Evolutionary conservation across 2,797 vertebrate genomes (phyloP), one percentile per base, ranked within the genome.

Genomic region (Cyprinodon diabolis): DNA sequence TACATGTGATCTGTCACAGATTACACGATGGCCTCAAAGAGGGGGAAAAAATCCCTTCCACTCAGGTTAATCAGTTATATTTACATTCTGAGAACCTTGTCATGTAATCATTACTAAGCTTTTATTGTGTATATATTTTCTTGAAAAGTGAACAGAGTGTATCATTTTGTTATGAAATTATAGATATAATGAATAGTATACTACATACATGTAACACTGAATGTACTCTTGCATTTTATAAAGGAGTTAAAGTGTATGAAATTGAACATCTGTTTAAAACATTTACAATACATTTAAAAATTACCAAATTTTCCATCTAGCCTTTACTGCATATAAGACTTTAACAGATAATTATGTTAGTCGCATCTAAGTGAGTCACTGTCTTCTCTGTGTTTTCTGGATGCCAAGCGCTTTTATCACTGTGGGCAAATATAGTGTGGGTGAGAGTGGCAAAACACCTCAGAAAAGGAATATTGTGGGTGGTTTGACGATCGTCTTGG

Each of bases 291-390:
- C 25, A 6, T 47, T 58, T 55, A 30, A 30, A 30, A 78, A 45
- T 43, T 81, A 56, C 54, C 45, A 47, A 65, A 82, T 81, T 83
- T 17, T 3, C 88, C 83, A 83, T 84, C 75, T 80, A 81, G 72
- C 81, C 66, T 69, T 81, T 68, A 4, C 78, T 67, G 23, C 73
- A 49, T 87, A 15, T 82, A 84, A 91, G 82, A 58, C 89, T 76
- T 88, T 52, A 82, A 85, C 77, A 75, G 48, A 56, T 66, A 75
- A 78, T 86, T 84, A 63, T 85, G 45, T 86, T 69, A 74, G 66
- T 83, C 75, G 79, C 75, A 79, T 86, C 69, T 40, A 19, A 90
- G 69, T 93, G 91, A 92, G 72, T 94, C 91, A 93, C 77, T 79
- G 81, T 83, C 71, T 82, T 87, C 74, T 76, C 54, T 51, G 23